Percentiles rank a stretch among this genome's conserved stretches.
Conservation (phyloP, 2,797 vertebrate genomes). For the Halcyon smyrnensis region DNA sequence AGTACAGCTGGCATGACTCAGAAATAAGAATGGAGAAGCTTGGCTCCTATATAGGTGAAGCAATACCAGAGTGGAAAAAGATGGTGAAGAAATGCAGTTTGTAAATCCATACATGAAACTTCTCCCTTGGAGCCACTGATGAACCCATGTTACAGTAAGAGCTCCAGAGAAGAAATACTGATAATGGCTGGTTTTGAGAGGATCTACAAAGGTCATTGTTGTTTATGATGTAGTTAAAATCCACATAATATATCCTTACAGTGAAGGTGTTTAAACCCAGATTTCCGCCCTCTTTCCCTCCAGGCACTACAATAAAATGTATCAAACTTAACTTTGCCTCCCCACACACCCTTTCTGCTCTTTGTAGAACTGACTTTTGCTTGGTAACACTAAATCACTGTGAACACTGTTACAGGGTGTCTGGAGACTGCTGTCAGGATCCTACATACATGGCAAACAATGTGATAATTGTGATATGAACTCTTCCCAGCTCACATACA, state of each 20-base stretch:
- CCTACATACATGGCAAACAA: not conserved
- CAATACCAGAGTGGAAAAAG: not conserved
- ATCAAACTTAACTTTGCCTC: not conserved
- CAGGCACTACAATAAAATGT: not conserved
- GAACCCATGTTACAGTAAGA: not conserved
- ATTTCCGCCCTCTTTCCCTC: not conserved
- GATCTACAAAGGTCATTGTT: not conserved
- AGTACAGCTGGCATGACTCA: not conserved
- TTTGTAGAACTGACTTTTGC: not conserved
- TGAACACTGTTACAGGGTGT: not conserved
- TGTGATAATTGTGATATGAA: rapidly evolving
- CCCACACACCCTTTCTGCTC: not conserved
- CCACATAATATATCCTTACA: not conserved
- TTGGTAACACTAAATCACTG: not conserved
- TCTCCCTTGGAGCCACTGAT: not conserved
- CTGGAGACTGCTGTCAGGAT: not conserved
- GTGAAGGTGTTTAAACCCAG: not conserved
- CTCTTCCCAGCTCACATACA: not conserved
- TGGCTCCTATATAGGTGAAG: not conserved
- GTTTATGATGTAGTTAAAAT: not conserved
- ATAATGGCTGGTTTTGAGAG: not conserved
- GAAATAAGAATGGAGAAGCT: not conserved
- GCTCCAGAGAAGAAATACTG: not conserved
- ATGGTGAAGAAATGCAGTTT: not conserved
- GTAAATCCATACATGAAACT: not conserved